Base-by-base conservation (phyloP, 2,113 vertebrate genomes). In the Phasianus colchicus region DNA sequence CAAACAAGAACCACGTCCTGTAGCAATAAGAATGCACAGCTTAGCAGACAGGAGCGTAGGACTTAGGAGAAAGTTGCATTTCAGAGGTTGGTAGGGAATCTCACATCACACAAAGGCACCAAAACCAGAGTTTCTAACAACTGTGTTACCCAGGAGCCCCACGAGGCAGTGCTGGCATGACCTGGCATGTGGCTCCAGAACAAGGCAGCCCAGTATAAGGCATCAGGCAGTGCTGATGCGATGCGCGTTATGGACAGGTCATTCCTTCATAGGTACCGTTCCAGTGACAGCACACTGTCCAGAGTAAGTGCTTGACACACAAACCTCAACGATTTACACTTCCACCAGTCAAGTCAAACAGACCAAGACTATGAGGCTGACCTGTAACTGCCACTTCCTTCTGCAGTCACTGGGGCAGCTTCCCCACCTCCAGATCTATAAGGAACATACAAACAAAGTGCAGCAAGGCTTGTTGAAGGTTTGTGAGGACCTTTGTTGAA, bases 81-180 rank as follows among this genome's bases (percentile, higher is more conserved):
- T 18, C 24, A 24, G 63, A 22, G 20, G 16, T 0, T 14, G 14
- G 29, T 29, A 66, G 36, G 42, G 60, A 43, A 15, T 29, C 3
- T 9, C 55, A 14, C 2, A 50, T 4, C 38, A 42, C 70, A 50
- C 30, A 14, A 0, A 52, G 55, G 73, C 48, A 82, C 52, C 38
- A n/a, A 9, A 18, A 4, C 0, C 0, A 34, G 73, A 13, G 43
- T 38, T 55, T 24, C 7, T 1, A 1, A 3, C 1, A 3, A 13
- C 2, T 2, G 29, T 1, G 6, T 16, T 16, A 12, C 14, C 2
- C 0, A 1, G 65, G 43, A 36, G 65, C 43, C 32, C 43, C 12
- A 6, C 5, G 30, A 19, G 43, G 24, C 16, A 10, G 42, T 0
- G 1, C 40, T 15, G 48, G 47, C 3, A 34, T 19, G 42, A 2